Percentiles rank a stretch among this genome's conserved stretches.
phyloP scores from a whole-genome alignment of 2,888 invertebrate genomes.

The Caenorhabditis sp. region DNA sequence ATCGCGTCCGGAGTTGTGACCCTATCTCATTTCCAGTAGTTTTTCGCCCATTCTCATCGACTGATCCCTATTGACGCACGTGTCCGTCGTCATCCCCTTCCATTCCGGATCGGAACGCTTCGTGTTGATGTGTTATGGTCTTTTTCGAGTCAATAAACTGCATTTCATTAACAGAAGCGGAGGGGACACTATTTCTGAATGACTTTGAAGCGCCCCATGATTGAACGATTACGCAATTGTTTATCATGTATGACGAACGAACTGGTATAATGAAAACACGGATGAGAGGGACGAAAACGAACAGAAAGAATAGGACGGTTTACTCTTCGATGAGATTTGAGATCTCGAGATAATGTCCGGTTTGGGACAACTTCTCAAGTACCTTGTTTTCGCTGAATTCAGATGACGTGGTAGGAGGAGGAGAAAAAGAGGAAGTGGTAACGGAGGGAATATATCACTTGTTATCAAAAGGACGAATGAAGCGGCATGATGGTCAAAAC shows the following conservation, averaged over 20 bases:
- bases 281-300: slow-evolving; percentile 1
- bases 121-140: background rate
- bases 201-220: background rate
- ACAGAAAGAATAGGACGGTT: no score
- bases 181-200: no score
- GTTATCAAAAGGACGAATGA: background rate
- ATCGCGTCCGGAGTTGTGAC: background rate
- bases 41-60: no score
- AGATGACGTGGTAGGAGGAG: background rate
- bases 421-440: no score
- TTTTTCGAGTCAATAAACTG: slow-evolving; percentile 19
- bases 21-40: no score
- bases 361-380: slow-evolving; percentile 1
- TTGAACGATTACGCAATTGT: slow-evolving; percentile 15
- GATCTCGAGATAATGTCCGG: slow-evolving; percentile 33
- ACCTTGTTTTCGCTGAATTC: background rate
- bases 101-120: background rate
- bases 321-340: slow-evolving; percentile 4
- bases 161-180: slow-evolving; percentile 11
- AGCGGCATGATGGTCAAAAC: background rate
- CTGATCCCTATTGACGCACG: no score
- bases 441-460: background rate
- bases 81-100: no score
- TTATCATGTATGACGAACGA: background rate
- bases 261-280: slow-evolving; percentile 11